A percentile compares a stretch with the other conserved stretches of the same genome.
phyloP scores from a whole-genome alignment of 2,797 vertebrate genomes.

The Karalla daura region DNA sequence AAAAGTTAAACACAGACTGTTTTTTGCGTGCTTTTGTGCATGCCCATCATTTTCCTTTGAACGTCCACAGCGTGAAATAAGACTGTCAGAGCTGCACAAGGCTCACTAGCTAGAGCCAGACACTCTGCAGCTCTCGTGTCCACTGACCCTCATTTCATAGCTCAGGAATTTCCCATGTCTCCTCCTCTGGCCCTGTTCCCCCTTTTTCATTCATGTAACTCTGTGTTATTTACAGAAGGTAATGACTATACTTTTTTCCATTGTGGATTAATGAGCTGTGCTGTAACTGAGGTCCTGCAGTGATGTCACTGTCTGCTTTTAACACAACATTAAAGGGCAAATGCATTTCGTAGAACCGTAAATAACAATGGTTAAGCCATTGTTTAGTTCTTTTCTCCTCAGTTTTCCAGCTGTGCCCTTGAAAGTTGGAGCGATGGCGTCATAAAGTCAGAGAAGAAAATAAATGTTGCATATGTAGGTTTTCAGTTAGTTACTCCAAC shows the following conservation, averaged over 20 bases:
- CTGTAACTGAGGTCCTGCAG: too few relatives aligned
- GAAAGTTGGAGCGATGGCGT: neutral
- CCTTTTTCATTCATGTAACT: constrained; percentile 10
- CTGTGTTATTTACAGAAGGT: neutral
- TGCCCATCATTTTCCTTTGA: neutral
- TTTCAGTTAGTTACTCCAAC: too few relatives aligned
- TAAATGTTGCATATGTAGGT: too few relatives aligned
- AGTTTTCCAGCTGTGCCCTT: neutral
- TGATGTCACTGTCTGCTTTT: neutral
- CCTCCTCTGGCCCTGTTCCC: neutral
- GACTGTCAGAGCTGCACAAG: neutral
- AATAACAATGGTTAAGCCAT: neutral
- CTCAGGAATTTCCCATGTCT: constrained; percentile 43
- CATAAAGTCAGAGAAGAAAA: too few relatives aligned
- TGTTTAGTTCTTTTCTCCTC: neutral
- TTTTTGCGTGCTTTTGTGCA: neutral
- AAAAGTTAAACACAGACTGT: constrained; percentile 4
- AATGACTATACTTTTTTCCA: neutral
- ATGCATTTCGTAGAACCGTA: neutral
- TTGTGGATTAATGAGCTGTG: neutral
- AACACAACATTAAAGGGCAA: neutral
- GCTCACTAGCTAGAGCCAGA: constrained; percentile 15
- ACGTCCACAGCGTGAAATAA: constrained; percentile 23
- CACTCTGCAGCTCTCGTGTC: constrained; percentile 18
- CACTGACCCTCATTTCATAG: constrained; percentile 42